Conservation (phyloP, 2,797 vertebrate species). For the Limnodromus scolopaceus region DNA sequence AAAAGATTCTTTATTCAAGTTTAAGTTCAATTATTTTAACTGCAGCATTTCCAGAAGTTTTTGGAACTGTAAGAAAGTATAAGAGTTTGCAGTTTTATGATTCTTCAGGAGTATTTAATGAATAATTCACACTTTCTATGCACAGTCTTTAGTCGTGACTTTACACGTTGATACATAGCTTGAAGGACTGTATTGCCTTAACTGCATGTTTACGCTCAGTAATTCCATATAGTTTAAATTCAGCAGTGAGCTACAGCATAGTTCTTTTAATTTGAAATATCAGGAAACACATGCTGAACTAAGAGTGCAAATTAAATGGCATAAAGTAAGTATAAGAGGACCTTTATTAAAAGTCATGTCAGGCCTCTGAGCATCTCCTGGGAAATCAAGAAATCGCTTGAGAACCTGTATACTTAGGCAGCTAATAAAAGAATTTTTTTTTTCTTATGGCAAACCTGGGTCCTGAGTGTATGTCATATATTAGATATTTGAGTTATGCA, state of each 20-base stretch:
- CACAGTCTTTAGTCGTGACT: background rate
- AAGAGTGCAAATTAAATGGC: background rate
- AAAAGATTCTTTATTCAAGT: background rate
- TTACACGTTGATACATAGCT: background rate
- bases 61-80: background rate
- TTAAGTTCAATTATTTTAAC: background rate
- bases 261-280: background rate
- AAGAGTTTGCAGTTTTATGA: background rate
- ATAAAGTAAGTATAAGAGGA: background rate
- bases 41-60: background rate
- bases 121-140: slow-evolving; percentile 10
- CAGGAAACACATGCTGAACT: background rate
- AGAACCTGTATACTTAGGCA: background rate
- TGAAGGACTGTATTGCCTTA: background rate
- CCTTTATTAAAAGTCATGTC: background rate
- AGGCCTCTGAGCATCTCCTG: background rate
- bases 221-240: slow-evolving; percentile 17
- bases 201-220: background rate
- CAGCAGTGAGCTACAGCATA: background rate
- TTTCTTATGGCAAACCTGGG: background rate
- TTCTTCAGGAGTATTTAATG: background rate
- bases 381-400: background rate
- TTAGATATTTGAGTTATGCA: background rate
- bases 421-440: background rate
- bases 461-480: background rate